A percentile compares a stretch with the other conserved stretches of the same genome.
Evolutionary conservation across 2,888 invertebrate genomes (phyloP).

Genomic region (Rhaphigaster nebulosa): DNA sequence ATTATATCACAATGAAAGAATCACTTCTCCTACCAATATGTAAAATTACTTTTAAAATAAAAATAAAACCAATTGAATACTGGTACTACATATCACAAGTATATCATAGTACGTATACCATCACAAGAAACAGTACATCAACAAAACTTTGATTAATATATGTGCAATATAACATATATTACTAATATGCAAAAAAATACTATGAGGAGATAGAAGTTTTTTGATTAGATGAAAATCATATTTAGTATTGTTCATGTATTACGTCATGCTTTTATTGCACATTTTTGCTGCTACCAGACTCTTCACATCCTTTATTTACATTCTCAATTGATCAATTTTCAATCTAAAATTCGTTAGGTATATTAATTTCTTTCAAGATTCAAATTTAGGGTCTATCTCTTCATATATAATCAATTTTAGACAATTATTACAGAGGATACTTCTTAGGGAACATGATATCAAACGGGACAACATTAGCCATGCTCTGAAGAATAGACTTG

Average conservation of each 20-base stretch:
- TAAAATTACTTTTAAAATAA: neutral
- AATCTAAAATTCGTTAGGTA: neutral
- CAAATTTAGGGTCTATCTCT: neutral
- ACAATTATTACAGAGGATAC: constrained; percentile 34
- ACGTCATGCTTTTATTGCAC: no score
- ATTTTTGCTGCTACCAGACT: no score
- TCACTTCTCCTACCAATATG: neutral
- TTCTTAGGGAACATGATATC: constrained; percentile 66
- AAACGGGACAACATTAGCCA: constrained; percentile 67
- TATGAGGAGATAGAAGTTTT: no score
- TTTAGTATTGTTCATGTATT: no score
- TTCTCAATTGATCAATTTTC: no score
- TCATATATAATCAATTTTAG: neutral
- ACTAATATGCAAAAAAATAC: no score
- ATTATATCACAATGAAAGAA: neutral
- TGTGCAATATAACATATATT: no score
- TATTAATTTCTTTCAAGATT: neutral
- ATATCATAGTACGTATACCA: no score
- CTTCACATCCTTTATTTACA: no score
- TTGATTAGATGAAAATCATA: no score
- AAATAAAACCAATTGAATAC: neutral
- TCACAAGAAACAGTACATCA: neutral
- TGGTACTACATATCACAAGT: neutral
- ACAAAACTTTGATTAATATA: neutral
- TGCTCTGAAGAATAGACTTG: constrained; percentile 65